A percentile compares a stretch with the other conserved stretches of the same genome.
Conservation (phyloP, 2,113 vertebrate species). For the Podocnemis expansa region DNA sequence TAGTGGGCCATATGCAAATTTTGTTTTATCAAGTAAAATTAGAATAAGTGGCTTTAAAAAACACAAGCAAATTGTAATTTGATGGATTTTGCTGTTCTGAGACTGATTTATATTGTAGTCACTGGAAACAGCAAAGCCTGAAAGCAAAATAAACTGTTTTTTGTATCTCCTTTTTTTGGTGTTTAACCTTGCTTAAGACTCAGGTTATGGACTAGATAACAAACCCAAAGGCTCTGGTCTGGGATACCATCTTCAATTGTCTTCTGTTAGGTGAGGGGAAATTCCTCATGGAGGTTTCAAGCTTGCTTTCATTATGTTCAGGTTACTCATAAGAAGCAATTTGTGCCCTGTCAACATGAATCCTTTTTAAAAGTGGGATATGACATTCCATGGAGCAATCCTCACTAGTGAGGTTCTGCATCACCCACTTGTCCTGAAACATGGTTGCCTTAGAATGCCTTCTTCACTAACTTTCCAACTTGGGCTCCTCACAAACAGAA, state of each 20-base stretch:
- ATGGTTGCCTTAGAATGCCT: too few relatives aligned
- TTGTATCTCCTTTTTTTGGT: neutral
- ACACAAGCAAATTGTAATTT: neutral
- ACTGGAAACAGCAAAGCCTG: neutral
- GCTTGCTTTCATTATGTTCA: neutral
- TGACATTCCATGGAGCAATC: too few relatives aligned
- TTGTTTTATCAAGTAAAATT: neutral
- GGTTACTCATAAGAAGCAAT: neutral
- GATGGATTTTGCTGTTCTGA: constrained; percentile 22
- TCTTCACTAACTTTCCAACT: too few relatives aligned
- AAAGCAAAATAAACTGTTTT: neutral
- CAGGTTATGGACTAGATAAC: neutral
- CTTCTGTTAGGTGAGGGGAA: neutral
- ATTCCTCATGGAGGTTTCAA: neutral
- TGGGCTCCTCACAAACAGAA: too few relatives aligned
- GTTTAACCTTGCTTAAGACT: constrained; percentile 20
- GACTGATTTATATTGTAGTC: neutral
- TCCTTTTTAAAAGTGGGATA: neutral
- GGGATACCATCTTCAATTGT: neutral
- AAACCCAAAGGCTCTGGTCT: neutral
- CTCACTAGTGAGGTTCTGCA: too few relatives aligned
- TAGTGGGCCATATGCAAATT: neutral
- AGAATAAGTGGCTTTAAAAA: neutral
- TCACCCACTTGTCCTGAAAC: too few relatives aligned
- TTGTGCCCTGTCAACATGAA: neutral